Evolutionary conservation across 1,140 invertebrate species (phyloP), one percentile per base, ranked within the genome.

Genomic region (Gonioctena quinquepunctata): DNA sequence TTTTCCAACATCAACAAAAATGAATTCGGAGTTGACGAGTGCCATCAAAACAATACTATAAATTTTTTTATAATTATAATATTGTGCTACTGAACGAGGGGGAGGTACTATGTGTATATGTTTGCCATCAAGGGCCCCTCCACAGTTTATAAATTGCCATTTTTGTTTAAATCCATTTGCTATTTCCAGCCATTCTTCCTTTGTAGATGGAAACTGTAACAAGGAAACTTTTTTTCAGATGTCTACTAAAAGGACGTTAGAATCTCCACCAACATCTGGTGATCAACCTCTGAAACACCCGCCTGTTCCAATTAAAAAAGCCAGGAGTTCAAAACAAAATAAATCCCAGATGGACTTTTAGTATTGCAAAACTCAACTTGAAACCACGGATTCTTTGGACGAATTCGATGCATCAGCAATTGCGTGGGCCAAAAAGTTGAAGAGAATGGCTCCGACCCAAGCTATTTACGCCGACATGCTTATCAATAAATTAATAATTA

Each of bases 1-100:
- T 66, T 66, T 66, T 33, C 27, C 66, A 11, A 67, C 64, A 66
- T 66, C 48, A 16, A 66, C 28, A 48, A 66, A 54, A 25, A 66
- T 57, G 23, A 56, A 56, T 54, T 66, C 22, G 27, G 33, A 68
- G 18, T 68, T 68, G 11, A 16, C 19, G 2, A 67, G 65, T n/a
- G 49, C 49, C 19, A 52, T n/a, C n/a, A 52, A 4, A 52, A 52
- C 19, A 52, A 54, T 18, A 22, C 50, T 21, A 18, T 54, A 21
- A 54, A 21, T 16, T 7, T 54, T 54, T 54, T 22, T 54, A 7
- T 54, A 7, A 19, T 54, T 22, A 8, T 54, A 18, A 22, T 54
- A 22, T 54, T 54, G 18, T 19, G 50, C 22, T 54, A 8, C 18
- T 8, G 22, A 21, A 54, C 19, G 16, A 16, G 18, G 22, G 18